These are phyloP conservation scores for Lepidothrix coronata DNA, from an alignment of 2,113 vertebrate species.

Conservation along the genomic window DNA sequence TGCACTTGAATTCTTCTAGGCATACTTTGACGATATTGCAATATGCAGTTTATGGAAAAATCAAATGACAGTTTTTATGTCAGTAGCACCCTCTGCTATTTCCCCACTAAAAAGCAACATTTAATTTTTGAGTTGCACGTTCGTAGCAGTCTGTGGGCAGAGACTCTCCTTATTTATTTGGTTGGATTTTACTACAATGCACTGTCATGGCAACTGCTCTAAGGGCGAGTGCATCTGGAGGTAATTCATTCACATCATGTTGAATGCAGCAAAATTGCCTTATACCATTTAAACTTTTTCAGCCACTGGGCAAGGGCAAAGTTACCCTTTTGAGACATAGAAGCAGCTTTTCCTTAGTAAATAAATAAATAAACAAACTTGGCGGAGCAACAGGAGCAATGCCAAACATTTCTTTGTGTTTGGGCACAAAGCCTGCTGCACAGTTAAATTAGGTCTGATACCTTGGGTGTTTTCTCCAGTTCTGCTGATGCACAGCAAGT, in stretches of 20 bases:
- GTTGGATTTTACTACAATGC: slow-evolving; percentile 35
- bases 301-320: background rate
- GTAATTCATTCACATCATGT: background rate
- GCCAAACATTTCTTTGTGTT: background rate
- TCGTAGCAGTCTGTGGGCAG: slow-evolving; percentile 38
- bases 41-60: slow-evolving; percentile 23
- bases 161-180: slow-evolving; percentile 54
- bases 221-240: slow-evolving; percentile 8
- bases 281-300: background rate
- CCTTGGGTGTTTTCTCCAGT: background rate
- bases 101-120: slow-evolving; percentile 23
- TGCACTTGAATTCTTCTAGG: slow-evolving; percentile 8
- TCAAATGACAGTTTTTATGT: slow-evolving; percentile 21
- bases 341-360: background rate
- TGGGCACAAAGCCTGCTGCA: background rate
- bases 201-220: slow-evolving; percentile 56
- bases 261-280: background rate
- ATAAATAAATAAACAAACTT: background rate
- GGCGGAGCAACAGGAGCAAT: background rate
- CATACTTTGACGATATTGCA: slow-evolving; percentile 15
- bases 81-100: background rate
- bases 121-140: slow-evolving; percentile 43
- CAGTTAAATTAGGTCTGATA: rapidly evolving
- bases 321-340: background rate
- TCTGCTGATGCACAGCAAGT: background rate